Evolutionary conservation across 2,888 invertebrate species (phyloP).

Genomic region (Pachymerium ferrugineum): DNA sequence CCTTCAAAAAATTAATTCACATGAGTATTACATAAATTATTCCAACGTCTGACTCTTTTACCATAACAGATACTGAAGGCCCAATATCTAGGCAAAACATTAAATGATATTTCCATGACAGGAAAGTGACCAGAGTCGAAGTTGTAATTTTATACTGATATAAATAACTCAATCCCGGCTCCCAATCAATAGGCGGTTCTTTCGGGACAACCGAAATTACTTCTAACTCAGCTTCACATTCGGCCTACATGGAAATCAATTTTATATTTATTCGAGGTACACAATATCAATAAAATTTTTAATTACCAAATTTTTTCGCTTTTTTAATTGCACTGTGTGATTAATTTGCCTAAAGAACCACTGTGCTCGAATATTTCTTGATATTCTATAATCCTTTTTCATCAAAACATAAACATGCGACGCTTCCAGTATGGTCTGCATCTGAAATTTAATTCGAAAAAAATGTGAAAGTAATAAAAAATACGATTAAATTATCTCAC

Average conservation of each 20-base stretch:
- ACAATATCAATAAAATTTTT: background rate
- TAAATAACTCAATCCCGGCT: slow-evolving; percentile 49
- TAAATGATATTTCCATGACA: slow-evolving; percentile 64
- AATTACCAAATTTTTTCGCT: slow-evolving; percentile 43
- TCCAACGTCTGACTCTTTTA: slow-evolving; percentile 43
- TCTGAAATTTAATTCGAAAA: background rate
- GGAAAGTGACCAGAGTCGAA: slow-evolving; percentile 59
- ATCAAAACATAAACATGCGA: slow-evolving; percentile 61
- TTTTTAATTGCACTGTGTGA: slow-evolving; percentile 54
- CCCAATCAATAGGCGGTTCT: slow-evolving; percentile 52
- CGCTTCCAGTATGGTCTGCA: slow-evolving; percentile 51
- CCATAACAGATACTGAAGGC: slow-evolving; percentile 66
- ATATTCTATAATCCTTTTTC: slow-evolving; percentile 65
- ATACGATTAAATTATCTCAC: background rate
- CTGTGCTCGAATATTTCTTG: slow-evolving; percentile 64
- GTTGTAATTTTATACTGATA: slow-evolving; percentile 50
- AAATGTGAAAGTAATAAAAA: too few species aligned
- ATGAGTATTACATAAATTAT: background rate
- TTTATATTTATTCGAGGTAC: background rate
- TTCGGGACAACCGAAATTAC: slow-evolving; percentile 60
- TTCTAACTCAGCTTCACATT: slow-evolving; percentile 55
- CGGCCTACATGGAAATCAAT: slow-evolving; percentile 47
- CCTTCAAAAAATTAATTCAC: slow-evolving; percentile 41
- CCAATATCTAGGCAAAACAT: slow-evolving; percentile 72
- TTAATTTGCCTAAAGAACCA: slow-evolving; percentile 68